Evolutionary conservation across 2,113 vertebrate genomes (phyloP).

Genomic region (Corythornis vintsioides): DNA sequence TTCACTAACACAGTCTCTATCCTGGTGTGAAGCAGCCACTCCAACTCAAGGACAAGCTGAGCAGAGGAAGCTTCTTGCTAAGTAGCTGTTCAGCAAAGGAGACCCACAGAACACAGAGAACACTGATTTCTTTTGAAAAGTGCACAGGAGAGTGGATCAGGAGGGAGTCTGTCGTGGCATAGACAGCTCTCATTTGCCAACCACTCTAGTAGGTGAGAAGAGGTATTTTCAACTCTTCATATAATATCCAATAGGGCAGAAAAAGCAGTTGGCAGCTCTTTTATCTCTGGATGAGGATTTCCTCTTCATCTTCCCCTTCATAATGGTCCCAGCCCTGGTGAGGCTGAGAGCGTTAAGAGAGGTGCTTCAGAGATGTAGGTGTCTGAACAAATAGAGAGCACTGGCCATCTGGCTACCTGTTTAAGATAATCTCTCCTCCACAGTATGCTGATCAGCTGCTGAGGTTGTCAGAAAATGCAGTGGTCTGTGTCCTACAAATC

Average conservation of each 20-base stretch:
- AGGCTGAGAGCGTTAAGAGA: background rate
- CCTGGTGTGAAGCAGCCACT: background rate
- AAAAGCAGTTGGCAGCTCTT: background rate
- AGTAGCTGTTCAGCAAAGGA: constrained; percentile 21
- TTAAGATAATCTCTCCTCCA: background rate
- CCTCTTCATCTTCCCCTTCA: background rate
- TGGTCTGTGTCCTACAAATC: background rate
- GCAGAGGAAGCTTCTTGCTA: background rate
- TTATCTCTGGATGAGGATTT: constrained; percentile 19
- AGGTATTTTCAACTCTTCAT: background rate
- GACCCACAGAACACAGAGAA: constrained; percentile 14
- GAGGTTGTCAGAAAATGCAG: background rate
- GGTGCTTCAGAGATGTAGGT: background rate
- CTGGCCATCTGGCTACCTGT: background rate
- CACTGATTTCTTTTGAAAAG: constrained; percentile 1
- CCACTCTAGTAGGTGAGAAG: background rate
- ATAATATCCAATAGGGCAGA: background rate
- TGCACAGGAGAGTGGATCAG: background rate
- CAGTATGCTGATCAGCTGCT: background rate
- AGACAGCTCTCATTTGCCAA: background rate
- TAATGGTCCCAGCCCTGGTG: background rate
- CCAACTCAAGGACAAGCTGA: constrained; percentile 32
- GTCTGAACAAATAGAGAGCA: background rate
- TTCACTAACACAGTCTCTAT: background rate
- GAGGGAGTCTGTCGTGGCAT: background rate